Evolutionary conservation across 1,140 invertebrate species (phyloP).

Genomic region (Leptoteleia sp.): DNA sequence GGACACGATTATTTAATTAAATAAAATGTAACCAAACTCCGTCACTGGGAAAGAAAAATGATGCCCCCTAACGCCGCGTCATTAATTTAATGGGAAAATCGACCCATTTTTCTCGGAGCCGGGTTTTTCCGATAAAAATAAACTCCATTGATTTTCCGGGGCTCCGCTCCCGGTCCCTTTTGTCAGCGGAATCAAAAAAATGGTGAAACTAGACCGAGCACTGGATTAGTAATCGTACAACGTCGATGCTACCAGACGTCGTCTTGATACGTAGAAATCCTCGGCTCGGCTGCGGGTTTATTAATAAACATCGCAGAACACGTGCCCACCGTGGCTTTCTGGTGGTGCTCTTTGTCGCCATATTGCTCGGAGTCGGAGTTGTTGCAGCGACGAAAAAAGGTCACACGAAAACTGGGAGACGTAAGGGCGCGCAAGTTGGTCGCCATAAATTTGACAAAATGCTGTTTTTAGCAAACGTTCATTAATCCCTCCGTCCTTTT

Average conservation of each 20-base stretch:
- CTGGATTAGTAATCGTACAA: slow-evolving; percentile 54
- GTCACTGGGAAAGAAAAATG: slow-evolving; percentile 1
- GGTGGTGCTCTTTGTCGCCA: slow-evolving; percentile 75
- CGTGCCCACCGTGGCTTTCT: slow-evolving; percentile 73
- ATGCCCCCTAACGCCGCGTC: not conserved
- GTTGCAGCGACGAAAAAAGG: slow-evolving; percentile 60
- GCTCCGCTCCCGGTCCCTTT: no score
- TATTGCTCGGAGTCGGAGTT: slow-evolving; percentile 56
- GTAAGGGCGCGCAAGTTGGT: slow-evolving; percentile 20
- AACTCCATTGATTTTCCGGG: no score
- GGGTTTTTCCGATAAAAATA: not conserved
- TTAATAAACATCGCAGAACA: slow-evolving; percentile 78
- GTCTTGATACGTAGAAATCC: slow-evolving; percentile 72
- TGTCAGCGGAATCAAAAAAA: not conserved
- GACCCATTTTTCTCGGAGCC: not conserved
- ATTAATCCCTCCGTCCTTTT: slow-evolving; percentile 24
- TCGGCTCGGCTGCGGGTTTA: slow-evolving; percentile 75
- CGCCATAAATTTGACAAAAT: slow-evolving; percentile 59
- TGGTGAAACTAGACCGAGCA: slow-evolving; percentile 44
- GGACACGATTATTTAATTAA: slow-evolving; percentile 19
- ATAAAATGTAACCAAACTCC: not conserved
- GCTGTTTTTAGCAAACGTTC: slow-evolving; percentile 53
- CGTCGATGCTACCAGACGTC: slow-evolving; percentile 65
- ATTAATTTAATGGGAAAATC: not conserved
- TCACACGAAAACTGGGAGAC: slow-evolving; percentile 48